These are phyloP conservation scores for Drosophila burlai DNA, from an alignment of 1,140 invertebrate genomes.

Conservation along the genomic window DNA sequence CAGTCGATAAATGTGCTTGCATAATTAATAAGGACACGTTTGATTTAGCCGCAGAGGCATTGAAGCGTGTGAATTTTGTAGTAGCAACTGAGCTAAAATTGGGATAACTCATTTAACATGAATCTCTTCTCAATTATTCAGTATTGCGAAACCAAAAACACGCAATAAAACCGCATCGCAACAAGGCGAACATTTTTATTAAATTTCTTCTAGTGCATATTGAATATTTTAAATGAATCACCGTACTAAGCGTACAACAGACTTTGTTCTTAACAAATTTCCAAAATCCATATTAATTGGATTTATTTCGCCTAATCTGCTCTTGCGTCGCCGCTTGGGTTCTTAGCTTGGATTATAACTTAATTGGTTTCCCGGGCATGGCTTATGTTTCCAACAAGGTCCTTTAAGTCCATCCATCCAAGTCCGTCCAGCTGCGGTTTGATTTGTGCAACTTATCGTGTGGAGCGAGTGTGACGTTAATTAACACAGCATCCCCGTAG, in stretches of 20 bases:
- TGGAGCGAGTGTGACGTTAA: slow-evolving; percentile 40
- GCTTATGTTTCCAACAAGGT: background rate
- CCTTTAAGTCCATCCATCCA: background rate
- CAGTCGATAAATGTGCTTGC: slow-evolving; percentile 33
- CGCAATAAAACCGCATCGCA: slow-evolving; percentile 18
- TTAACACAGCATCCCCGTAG: slow-evolving; percentile 31
- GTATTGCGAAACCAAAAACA: background rate
- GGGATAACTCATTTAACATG: slow-evolving; percentile 18
- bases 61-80: slow-evolving; percentile 20
- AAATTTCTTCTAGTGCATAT: background rate
- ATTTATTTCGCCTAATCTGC: background rate
- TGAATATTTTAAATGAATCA: background rate
- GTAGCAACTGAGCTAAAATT: slow-evolving; percentile 11
- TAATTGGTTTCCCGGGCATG: slow-evolving; percentile 9
- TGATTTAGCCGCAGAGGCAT: slow-evolving; percentile 27
- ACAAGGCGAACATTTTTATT: background rate
- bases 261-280: background rate
- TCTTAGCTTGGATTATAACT: background rate
- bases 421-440: slow-evolving; percentile 18
- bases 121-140: slow-evolving; percentile 28
- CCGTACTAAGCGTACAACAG: background rate
- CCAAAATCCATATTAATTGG: background rate
- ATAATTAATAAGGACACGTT: slow-evolving; percentile 44
- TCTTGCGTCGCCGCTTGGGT: background rate
- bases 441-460: slow-evolving; percentile 42